A percentile compares a stretch with the other conserved stretches of the same genome.
Conservation (phyloP, 2,888 invertebrate genomes). For the Anthophora plumipes region DNA sequence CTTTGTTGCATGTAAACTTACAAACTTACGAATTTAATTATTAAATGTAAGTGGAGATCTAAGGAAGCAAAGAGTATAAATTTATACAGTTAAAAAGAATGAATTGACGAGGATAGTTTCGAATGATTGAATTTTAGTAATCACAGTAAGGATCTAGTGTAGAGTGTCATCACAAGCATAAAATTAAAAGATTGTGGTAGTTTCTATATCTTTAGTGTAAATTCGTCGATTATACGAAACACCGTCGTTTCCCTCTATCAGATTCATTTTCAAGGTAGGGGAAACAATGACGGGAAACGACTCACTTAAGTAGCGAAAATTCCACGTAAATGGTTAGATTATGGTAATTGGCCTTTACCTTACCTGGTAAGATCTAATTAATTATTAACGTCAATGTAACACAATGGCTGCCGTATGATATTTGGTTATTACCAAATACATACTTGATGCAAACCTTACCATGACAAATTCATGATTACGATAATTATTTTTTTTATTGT, state of each 20-base stretch:
- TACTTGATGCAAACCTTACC: neutral
- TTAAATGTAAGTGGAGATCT: neutral
- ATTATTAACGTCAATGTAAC: slow-evolving; percentile 23
- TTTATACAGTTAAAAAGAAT: neutral
- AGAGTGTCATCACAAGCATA: neutral
- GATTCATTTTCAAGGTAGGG: slow-evolving; percentile 16
- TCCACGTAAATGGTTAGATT: slow-evolving; percentile 28
- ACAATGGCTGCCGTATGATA: neutral
- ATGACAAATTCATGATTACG: neutral
- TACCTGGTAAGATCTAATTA: slow-evolving; percentile 3
- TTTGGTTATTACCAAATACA: neutral
- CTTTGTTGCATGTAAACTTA: no score
- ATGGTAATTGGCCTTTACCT: slow-evolving; percentile 31
- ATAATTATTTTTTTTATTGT: no score
- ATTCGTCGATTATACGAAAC: neutral
- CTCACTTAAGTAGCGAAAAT: slow-evolving; percentile 34
- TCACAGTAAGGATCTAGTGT: neutral
- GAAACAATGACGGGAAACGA: slow-evolving; percentile 17
- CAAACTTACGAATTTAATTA: no score
- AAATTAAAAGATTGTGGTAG: neutral
- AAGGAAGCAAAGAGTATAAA: neutral
- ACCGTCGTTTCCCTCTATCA: neutral
- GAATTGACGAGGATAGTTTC: neutral
- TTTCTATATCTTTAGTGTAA: neutral
- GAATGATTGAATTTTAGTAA: no score